phyloP scores from a whole-genome alignment of 2,888 invertebrate species.

The Xestoiulus laeticollis region DNA sequence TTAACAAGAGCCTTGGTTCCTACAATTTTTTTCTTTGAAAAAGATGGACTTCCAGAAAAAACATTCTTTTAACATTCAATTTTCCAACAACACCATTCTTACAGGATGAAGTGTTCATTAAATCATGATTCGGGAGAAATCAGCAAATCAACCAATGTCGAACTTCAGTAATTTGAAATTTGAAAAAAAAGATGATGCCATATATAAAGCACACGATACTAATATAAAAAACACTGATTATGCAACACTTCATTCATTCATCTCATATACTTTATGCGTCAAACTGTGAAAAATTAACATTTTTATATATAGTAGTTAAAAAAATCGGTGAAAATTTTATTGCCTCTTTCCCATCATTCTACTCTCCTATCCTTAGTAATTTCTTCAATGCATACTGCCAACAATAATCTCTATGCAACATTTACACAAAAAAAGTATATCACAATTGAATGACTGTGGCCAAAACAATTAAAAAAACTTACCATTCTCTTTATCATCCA shows the following conservation, averaged over 20 bases:
- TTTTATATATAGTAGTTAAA: background rate
- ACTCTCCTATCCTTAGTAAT: background rate
- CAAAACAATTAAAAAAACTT: slow-evolving; percentile 14
- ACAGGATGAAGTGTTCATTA: background rate
- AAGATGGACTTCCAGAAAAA: too few relatives aligned
- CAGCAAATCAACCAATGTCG: background rate
- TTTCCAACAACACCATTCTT: background rate
- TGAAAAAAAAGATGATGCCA: background rate
- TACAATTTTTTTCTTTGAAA: background rate
- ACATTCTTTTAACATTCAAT: background rate
- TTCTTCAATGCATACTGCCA: slow-evolving; percentile 21
- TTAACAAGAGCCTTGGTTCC: background rate
- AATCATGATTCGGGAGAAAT: background rate
- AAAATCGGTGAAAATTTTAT: slow-evolving; percentile 1
- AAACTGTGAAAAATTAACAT: background rate
- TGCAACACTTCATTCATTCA: background rate
- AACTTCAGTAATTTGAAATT: background rate
- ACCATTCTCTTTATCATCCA: background rate
- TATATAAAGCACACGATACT: background rate
- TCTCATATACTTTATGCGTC: slow-evolving; percentile 9
- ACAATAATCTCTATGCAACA: background rate
- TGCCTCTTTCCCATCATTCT: background rate
- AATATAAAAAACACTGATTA: background rate
- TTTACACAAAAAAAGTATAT: background rate
- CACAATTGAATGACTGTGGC: background rate